A percentile compares a stretch with the other conserved stretches of the same genome.
Evolutionary conservation across 2,113 vertebrate genomes (phyloP).

Genomic region (Xenopus laevis): DNA sequence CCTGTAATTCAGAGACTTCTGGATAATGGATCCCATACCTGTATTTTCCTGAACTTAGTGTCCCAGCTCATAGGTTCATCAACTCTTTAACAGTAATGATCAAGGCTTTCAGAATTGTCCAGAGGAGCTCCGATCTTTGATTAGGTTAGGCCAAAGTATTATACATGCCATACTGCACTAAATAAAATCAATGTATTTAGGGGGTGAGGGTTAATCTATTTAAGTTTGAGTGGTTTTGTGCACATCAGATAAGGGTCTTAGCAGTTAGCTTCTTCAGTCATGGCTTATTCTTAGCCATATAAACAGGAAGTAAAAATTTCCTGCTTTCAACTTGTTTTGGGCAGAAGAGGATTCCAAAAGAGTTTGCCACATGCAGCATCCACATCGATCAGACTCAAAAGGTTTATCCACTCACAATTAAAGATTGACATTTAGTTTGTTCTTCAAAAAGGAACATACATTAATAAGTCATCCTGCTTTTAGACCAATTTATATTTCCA

Average conservation of each 20-base stretch:
- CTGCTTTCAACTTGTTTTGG: constrained; percentile 2
- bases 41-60: no score
- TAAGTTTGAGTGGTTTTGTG: no score
- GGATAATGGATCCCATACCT: no score
- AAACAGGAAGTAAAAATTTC: constrained; percentile 42
- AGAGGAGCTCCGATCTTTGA: no score
- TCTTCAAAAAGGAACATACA: neutral
- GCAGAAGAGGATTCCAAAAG: neutral
- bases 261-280: neutral
- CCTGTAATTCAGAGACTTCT: no score
- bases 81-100: no score
- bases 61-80: no score
- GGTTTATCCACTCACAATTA: neutral
- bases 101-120: no score
- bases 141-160: no score
- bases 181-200: no score
- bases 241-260: neutral
- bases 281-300: constrained; percentile 16
- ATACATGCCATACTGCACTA: no score
- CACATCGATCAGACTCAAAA: neutral
- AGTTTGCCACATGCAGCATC: neutral
- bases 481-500: neutral
- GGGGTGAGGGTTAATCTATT: no score
- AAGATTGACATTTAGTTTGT: neutral
- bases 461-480: neutral